phyloP scores from a whole-genome alignment of 1,140 invertebrate genomes.

The Drosophila littoralis region DNA sequence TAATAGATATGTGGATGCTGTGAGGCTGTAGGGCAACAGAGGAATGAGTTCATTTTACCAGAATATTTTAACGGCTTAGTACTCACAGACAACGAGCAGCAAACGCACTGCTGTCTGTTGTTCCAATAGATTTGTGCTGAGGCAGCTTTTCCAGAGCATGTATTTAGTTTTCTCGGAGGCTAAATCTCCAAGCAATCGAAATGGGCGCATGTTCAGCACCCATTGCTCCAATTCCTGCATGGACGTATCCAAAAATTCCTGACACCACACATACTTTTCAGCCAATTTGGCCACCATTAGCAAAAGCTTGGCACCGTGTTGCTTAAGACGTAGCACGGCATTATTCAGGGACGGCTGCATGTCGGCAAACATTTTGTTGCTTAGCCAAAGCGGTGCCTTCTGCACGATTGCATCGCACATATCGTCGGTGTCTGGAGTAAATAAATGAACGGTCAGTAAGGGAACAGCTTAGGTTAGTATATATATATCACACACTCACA shows the following conservation, averaged over 20 bases:
- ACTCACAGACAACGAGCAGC: conserved; percentile 79
- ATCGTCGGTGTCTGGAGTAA: conserved; percentile 62
- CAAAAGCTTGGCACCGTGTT: conserved; percentile 69
- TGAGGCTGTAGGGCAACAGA: conserved; percentile 54
- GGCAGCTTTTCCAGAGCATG: conserved; percentile 77
- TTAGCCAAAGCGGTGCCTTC: conserved; percentile 74
- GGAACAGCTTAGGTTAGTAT: no score
- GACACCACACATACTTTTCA: conserved; percentile 76
- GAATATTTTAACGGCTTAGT: not conserved
- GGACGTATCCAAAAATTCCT: conserved; percentile 85
- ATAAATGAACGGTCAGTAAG: not conserved
- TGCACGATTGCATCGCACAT: conserved; percentile 65
- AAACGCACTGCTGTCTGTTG: conserved; percentile 85
- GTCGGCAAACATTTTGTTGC: conserved; percentile 74
- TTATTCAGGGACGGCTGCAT: conserved; percentile 82
- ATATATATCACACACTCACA: conserved; percentile 51
- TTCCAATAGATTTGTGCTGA: conserved; percentile 70
- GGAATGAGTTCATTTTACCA: not conserved
- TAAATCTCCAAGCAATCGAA: conserved; percentile 72
- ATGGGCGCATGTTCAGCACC: conserved; percentile 72
- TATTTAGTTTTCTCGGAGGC: conserved; percentile 74
- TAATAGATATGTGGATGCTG: conserved; percentile 81
- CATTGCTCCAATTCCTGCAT: conserved; percentile 84
- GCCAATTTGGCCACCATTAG: conserved; percentile 71
- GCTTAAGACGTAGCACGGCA: conserved; percentile 66